A percentile compares a stretch with the other conserved stretches of the same genome.
phyloP scores from a whole-genome alignment of 2,113 vertebrate genomes.

The Paramormyrops kingsleyae region DNA sequence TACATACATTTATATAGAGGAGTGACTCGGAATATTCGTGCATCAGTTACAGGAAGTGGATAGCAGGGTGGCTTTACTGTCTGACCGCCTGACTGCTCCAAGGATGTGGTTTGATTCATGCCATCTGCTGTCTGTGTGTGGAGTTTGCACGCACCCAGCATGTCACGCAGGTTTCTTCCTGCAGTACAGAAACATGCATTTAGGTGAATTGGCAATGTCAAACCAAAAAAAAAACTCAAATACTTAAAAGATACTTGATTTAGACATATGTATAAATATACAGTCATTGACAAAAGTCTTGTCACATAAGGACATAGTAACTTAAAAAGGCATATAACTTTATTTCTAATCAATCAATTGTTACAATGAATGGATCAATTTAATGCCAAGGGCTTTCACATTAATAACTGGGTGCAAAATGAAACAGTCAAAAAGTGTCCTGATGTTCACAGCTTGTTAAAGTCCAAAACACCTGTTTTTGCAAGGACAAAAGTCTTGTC shows the following conservation, averaged over 20 bases:
- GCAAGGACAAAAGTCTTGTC: no score
- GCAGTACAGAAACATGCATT: not conserved
- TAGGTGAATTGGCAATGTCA: not conserved
- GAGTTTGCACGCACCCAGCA: not conserved
- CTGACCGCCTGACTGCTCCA: not conserved
- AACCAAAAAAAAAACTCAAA: not conserved
- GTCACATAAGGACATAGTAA: no score
- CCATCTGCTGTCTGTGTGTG: not conserved
- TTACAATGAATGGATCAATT: no score
- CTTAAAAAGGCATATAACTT: no score
- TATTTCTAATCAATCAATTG: no score
- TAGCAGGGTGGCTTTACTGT: not conserved
- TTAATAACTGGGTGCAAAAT: no score
- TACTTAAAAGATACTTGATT: not conserved
- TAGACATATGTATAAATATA: not conserved
- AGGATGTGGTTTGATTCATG: not conserved
- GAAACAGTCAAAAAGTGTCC: no score
- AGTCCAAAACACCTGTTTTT: no score
- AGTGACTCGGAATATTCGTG: not conserved
- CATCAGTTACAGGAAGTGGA: not conserved
- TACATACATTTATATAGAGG: not conserved
- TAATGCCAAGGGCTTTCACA: no score
- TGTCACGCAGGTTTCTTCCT: not conserved
- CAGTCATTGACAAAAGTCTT: no score
- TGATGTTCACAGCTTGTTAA: no score